A percentile compares a stretch with the other conserved stretches of the same genome.
phyloP scores from a whole-genome alignment of 2,888 invertebrate species.

The Papilio elwesi region DNA sequence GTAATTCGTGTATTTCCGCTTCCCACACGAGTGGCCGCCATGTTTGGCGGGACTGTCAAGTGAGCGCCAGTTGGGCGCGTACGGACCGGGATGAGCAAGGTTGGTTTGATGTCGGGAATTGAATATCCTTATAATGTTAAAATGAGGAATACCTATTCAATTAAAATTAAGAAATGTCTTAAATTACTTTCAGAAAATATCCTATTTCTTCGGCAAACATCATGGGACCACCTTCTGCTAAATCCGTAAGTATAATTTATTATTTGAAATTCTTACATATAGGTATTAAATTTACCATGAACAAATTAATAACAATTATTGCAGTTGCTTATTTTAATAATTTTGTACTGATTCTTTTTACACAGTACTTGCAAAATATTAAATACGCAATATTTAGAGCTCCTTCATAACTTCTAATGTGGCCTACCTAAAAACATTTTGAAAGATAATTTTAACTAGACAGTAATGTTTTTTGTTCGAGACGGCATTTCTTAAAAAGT shows the following conservation, averaged over 20 bases:
- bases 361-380: neutral
- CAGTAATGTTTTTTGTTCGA: neutral
- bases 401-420: no score
- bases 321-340: neutral
- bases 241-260: constrained; percentile 29
- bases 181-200: constrained; percentile 47
- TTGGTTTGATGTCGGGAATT: constrained; percentile 66
- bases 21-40: constrained; percentile 81
- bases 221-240: neutral
- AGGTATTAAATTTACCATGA: no score
- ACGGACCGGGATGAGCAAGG: constrained; percentile 71
- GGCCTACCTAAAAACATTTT: no score
- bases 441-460: neutral
- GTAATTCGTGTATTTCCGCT: constrained; percentile 82
- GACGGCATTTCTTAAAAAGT: constrained; percentile 13
- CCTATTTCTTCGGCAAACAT: constrained; percentile 15
- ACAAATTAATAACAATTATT: no score
- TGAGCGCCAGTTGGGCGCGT: constrained; percentile 82
- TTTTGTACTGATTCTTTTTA: neutral
- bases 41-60: constrained; percentile 83
- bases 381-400: neutral
- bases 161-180: constrained; percentile 30
- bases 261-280: neutral
- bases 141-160: neutral
- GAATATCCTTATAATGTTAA: constrained; percentile 43